Conservation (phyloP, 2,113 vertebrate genomes). For the Microtus richardsoni region DNA sequence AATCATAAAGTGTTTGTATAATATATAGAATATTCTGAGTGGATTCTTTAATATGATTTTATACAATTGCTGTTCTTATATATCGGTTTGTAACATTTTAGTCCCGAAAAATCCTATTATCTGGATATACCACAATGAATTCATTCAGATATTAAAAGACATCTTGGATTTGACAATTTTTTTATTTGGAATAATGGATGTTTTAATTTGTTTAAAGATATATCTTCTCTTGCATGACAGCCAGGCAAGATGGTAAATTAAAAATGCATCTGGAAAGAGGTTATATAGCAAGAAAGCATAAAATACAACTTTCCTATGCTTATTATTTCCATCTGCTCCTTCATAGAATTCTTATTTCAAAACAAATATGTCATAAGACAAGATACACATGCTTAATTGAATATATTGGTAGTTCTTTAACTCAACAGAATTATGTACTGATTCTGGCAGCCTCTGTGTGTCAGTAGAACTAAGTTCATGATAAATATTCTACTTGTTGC, state of each 20-base stretch:
- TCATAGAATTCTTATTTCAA: not conserved
- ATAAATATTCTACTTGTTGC: not conserved
- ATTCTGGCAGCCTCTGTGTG: not conserved
- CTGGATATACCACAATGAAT: not conserved
- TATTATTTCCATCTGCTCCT: not conserved
- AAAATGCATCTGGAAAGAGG: not conserved
- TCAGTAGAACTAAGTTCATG: not conserved
- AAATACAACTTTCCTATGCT: slow-evolving; percentile 2
- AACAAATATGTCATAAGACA: not conserved
- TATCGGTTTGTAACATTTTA: not conserved
- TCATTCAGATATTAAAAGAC: not conserved
- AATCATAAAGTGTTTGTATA: not conserved
- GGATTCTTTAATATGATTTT: not conserved
- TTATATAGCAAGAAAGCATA: not conserved
- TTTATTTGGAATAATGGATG: not conserved
- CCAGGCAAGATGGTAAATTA: not conserved
- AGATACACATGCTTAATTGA: not conserved
- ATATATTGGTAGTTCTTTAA: not conserved
- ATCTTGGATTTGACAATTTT: not conserved
- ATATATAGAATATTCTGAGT: not conserved
- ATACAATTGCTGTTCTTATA: not conserved
- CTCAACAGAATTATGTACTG: not conserved
- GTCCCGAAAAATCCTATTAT: not conserved
- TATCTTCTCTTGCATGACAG: not conserved
- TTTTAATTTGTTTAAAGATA: not conserved